A percentile compares a stretch with the other conserved stretches of the same genome.
phyloP scores from a whole-genome alignment of 2,797 vertebrate genomes.

The Coluber constrictor region DNA sequence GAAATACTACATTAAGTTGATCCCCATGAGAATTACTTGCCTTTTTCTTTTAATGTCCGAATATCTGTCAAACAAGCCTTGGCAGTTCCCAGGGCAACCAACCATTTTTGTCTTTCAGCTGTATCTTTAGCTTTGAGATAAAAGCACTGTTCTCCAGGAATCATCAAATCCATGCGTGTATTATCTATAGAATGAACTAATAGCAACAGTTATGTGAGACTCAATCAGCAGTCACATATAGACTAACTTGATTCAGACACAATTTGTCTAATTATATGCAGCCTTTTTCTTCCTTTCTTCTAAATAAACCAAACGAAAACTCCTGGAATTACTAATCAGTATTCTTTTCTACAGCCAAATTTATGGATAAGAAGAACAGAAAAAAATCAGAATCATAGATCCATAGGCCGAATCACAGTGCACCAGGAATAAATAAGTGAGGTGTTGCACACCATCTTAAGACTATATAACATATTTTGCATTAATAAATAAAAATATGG shows the following conservation, averaged over 20 bases:
- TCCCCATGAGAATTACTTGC: slow-evolving; percentile 62
- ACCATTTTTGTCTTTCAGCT: slow-evolving; percentile 95
- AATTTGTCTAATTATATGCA: neutral
- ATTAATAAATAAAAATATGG: neutral
- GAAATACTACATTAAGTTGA: neutral
- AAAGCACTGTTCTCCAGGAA: slow-evolving; percentile 97
- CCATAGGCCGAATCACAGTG: neutral
- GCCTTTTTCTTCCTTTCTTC: too few species aligned
- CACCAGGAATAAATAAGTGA: neutral
- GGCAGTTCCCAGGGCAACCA: slow-evolving; percentile 93
- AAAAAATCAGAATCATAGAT: neutral
- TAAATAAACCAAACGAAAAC: neutral
- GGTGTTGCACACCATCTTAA: neutral
- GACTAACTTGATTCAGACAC: neutral
- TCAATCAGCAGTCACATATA: neutral
- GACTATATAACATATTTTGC: too few species aligned
- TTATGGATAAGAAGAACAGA: neutral
- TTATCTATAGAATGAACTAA: slow-evolving; percentile 92
- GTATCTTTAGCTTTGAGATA: slow-evolving; percentile 95
- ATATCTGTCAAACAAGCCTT: slow-evolving; percentile 98
- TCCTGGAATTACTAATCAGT: neutral
- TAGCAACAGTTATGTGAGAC: slow-evolving; percentile 37
- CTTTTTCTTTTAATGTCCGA: slow-evolving; percentile 94
- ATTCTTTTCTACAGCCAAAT: neutral
- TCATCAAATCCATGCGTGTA: slow-evolving; percentile 92